Conservation (phyloP, 2,797 vertebrate genomes). For the Amphiprion clarkii region DNA sequence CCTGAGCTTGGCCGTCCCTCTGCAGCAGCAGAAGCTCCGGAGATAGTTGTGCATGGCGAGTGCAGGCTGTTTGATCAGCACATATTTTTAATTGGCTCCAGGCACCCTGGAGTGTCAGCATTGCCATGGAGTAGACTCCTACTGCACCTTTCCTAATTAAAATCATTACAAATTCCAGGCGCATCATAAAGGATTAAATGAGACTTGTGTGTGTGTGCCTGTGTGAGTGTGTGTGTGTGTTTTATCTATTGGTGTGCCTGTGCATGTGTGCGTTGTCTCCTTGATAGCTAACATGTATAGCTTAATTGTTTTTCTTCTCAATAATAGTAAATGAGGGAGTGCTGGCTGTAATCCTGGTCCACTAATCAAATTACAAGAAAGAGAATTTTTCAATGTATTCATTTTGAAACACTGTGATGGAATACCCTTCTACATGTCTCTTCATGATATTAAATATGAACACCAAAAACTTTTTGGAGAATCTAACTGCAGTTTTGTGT, state of each 20-base stretch:
- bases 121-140: constrained; percentile 75
- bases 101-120: constrained; percentile 82
- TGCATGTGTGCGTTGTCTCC: constrained; percentile 54
- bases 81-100: constrained; percentile 87
- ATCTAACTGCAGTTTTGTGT: constrained; percentile 57
- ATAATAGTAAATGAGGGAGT: constrained; percentile 60
- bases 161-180: constrained; percentile 84
- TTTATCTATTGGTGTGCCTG: constrained; percentile 48
- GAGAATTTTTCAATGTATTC: constrained; percentile 53
- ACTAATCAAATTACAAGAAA: constrained; percentile 74
- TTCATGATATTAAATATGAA: constrained; percentile 35
- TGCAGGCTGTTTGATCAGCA: constrained; percentile 86
- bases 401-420: constrained; percentile 34
- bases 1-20: constrained; percentile 72
- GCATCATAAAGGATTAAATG: constrained; percentile 82
- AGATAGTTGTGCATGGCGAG: constrained; percentile 68
- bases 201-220: constrained; percentile 49
- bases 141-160: constrained; percentile 85
- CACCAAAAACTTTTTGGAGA: constrained; percentile 35
- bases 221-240: constrained; percentile 35
- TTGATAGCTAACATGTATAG: constrained; percentile 67
- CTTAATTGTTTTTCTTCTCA: constrained; percentile 73
- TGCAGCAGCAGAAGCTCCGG: constrained; percentile 64
- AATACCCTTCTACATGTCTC: constrained; percentile 34
- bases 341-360: constrained; percentile 59